Base-by-base conservation (phyloP, 2,113 vertebrate genomes). In the Protomyctophum bolini region DNA sequence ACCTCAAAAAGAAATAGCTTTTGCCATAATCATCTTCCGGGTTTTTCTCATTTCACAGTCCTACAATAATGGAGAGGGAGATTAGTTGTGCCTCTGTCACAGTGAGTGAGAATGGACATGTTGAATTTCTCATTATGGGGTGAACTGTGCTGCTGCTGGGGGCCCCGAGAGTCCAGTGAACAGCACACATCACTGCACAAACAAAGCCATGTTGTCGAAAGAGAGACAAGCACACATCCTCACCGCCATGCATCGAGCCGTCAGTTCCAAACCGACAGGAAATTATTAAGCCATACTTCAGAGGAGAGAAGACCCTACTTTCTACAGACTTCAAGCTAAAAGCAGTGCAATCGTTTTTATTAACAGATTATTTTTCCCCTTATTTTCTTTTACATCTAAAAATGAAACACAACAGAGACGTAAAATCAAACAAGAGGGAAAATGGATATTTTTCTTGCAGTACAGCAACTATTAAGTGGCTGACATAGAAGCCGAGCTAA, bases 131-230 rank as follows among this genome's bases (percentile, higher is more conserved):
- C 59, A 63, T 14, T 12, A 33, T 61, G 14, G 59, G 62, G 72
- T 55, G 33, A 79, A 64, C 59, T 28, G 57, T 12, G 60, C 47
- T n/a, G 14, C 3, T 41, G 33, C 33, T 10, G 11, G n/a, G 47
- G 7, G 57, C 41, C 58, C 58, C 8, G 47, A 73, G 48, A 3
- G 29, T 76, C 52, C 62, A 71, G 52, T 66, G 11, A 80, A 70
- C 7, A 49, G 63, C 79, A 77, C 58, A 78, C 69, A 29, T 70
- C 77, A 87, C 76, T 60, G 65, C 75, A 88, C 71, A 80, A 76
- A 70, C 11, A 63, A 70, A 52, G 8, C 64, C 58, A 14, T 1
- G 1, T n/a, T 47, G 67, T 56, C 58, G 33, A 54, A 47, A 76
- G 48, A 74, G 57, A 72, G 33, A n/a, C 10, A 52, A n/a, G 21